Percentiles rank a stretch among this genome's conserved stretches.
These are phyloP conservation scores for Lasioglossum leucozonium DNA, from an alignment of 2,888 invertebrate genomes.

Conservation along the genomic window DNA sequence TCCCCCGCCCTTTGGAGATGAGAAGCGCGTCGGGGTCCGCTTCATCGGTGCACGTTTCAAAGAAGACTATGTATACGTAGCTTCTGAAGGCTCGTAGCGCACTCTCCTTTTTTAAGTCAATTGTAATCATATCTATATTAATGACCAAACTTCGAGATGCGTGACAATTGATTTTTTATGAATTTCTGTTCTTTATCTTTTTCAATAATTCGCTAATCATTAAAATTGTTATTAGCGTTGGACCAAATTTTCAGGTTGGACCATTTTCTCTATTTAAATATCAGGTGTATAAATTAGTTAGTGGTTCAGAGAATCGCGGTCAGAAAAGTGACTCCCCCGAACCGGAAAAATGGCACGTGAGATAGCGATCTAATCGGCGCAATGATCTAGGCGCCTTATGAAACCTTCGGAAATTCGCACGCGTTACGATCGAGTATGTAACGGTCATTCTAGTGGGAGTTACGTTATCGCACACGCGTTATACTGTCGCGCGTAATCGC, in stretches of 20 bases:
- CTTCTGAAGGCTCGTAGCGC: background rate
- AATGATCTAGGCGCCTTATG: slow-evolving; percentile 9
- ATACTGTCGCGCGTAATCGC: slow-evolving; percentile 9
- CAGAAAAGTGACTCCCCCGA: background rate
- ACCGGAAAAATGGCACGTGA: background rate
- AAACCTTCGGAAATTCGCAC: background rate
- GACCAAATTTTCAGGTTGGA: too few relatives aligned
- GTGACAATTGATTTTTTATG: background rate
- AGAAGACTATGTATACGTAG: background rate
- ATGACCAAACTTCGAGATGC: background rate
- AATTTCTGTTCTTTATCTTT: too few relatives aligned
- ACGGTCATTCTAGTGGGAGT: background rate
- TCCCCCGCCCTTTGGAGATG: background rate
- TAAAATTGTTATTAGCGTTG: too few relatives aligned
- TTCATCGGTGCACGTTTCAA: background rate
- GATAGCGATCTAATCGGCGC: background rate
- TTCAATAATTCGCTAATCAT: too few relatives aligned
- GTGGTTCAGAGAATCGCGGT: background rate
- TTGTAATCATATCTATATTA: background rate
- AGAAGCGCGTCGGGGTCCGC: background rate
- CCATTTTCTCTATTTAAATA: too few relatives aligned
- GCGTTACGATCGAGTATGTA: background rate
- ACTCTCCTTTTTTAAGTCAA: background rate
- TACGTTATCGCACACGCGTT: slow-evolving; percentile 33
- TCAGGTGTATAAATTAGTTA: too few relatives aligned